Evolutionary conservation across 2,797 vertebrate genomes (phyloP).

Genomic region (Nasua narica): DNA sequence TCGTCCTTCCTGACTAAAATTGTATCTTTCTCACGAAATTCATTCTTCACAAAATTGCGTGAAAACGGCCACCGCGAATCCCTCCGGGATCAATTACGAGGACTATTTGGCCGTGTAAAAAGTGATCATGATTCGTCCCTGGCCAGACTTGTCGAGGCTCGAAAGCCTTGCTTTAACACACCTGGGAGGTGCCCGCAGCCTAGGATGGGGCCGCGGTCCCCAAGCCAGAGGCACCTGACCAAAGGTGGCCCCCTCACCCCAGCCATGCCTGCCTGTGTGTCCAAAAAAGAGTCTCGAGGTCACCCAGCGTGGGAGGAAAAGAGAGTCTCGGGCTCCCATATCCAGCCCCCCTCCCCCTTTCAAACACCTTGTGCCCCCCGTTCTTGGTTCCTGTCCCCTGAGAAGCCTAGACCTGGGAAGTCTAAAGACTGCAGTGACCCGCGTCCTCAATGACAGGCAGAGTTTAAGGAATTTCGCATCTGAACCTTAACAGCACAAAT

Average conservation of each 20-base stretch:
- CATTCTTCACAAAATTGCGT: constrained; percentile 43
- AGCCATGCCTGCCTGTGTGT: neutral
- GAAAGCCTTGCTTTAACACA: neutral
- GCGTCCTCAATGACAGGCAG: neutral
- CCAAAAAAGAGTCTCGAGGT: neutral
- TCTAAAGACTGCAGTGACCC: neutral
- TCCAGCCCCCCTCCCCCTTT: neutral
- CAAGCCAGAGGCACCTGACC: neutral
- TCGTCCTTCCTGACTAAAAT: neutral
- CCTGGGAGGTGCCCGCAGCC: neutral
- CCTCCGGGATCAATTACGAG: neutral
- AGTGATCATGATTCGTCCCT: neutral
- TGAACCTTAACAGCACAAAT: neutral
- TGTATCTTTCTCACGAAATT: constrained; percentile 29
- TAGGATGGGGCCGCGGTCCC: neutral
- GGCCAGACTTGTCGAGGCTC: neutral
- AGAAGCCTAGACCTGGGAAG: neutral
- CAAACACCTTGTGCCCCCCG: neutral
- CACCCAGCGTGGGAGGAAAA: neutral
- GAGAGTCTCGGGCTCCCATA: neutral
- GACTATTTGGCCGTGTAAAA: neutral
- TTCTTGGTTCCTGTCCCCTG: neutral
- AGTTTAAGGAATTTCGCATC: neutral
- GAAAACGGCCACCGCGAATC: neutral
- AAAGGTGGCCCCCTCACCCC: neutral